A percentile compares a stretch with the other conserved stretches of the same genome.
These are phyloP conservation scores for Cyrtodaria siliqua DNA, from an alignment of 2,888 invertebrate genomes.

Conservation along the genomic window DNA sequence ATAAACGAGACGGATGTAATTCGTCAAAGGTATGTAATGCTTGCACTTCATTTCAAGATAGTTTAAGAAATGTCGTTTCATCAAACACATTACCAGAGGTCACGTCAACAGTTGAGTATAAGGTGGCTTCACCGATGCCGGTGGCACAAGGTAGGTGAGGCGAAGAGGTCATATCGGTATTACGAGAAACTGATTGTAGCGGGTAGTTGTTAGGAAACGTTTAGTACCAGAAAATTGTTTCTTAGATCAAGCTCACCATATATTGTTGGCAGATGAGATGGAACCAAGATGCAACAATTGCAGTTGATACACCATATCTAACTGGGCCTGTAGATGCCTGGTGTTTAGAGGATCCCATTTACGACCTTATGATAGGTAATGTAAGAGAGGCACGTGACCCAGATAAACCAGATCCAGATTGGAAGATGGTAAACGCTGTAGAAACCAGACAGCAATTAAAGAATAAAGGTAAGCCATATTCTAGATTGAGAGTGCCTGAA, in stretches of 20 bases:
- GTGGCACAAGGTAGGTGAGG: slow-evolving; percentile 25
- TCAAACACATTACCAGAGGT: background rate
- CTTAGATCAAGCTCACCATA: slow-evolving; percentile 28
- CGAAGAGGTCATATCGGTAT: background rate
- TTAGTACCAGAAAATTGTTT: slow-evolving; percentile 25
- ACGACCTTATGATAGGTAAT: slow-evolving; percentile 50
- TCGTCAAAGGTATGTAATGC: slow-evolving; percentile 5
- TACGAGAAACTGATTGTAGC: slow-evolving; percentile 52
- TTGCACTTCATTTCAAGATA: background rate
- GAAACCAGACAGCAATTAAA: slow-evolving; percentile 4
- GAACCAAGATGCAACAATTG: slow-evolving; percentile 33
- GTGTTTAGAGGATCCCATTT: slow-evolving; percentile 46
- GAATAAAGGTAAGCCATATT: background rate
- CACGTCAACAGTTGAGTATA: background rate
- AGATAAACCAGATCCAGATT: slow-evolving; percentile 32
- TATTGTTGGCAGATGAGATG: slow-evolving; percentile 48
- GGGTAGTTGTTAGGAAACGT: slow-evolving; percentile 31
- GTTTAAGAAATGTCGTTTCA: background rate
- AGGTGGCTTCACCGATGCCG: slow-evolving; percentile 2
- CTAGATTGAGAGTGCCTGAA: slow-evolving; percentile 20
- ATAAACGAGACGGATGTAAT: no score
- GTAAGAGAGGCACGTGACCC: slow-evolving; percentile 23
- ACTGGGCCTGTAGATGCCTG: slow-evolving; percentile 27
- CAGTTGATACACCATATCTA: slow-evolving; percentile 44
- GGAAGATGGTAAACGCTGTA: slow-evolving; percentile 30